These are phyloP conservation scores for Glomeris marginata DNA, from an alignment of 2,888 invertebrate species.

Conservation along the genomic window DNA sequence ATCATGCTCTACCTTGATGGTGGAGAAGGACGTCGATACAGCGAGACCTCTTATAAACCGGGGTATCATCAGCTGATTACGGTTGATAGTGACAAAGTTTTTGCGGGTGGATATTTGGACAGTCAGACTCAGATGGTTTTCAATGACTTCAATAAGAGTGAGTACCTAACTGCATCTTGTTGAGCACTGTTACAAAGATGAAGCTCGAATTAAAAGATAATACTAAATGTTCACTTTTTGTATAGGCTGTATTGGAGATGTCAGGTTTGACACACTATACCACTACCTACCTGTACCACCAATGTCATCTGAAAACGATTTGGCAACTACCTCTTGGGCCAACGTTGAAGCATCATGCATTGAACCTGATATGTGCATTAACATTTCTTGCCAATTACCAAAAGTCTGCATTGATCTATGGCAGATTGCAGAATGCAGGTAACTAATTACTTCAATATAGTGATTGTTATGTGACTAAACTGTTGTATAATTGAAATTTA, in stretches of 20 bases:
- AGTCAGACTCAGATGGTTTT: conserved; percentile 14
- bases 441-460: conserved; percentile 1
- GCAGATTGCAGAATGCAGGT: conserved; percentile 25
- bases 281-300: conserved; percentile 87
- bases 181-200: no score
- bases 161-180: no score
- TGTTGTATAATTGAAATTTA: background rate
- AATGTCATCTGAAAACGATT: conserved; percentile 68
- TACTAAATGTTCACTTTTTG: conserved; percentile 3
- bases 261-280: conserved; percentile 40
- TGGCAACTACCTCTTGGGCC: conserved; percentile 85
- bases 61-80: conserved; percentile 17
- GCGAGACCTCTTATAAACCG: conserved; percentile 16
- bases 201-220: background rate
- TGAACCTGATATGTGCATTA: conserved; percentile 42
- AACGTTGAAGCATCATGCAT: conserved; percentile 76
- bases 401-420: conserved; percentile 31
- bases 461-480: background rate
- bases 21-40: conserved; percentile 27
- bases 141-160: conserved; percentile 17
- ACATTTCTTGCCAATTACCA: conserved; percentile 22
- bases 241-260: conserved; percentile 35
- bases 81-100: conserved; percentile 18
- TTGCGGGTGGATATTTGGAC: conserved; percentile 19
- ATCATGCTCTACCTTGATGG: conserved; percentile 30